Percentiles rank a stretch among this genome's conserved stretches.
Evolutionary conservation across 2,797 vertebrate genomes (phyloP).

Genomic region (Gymnocypris eckloni): DNA sequence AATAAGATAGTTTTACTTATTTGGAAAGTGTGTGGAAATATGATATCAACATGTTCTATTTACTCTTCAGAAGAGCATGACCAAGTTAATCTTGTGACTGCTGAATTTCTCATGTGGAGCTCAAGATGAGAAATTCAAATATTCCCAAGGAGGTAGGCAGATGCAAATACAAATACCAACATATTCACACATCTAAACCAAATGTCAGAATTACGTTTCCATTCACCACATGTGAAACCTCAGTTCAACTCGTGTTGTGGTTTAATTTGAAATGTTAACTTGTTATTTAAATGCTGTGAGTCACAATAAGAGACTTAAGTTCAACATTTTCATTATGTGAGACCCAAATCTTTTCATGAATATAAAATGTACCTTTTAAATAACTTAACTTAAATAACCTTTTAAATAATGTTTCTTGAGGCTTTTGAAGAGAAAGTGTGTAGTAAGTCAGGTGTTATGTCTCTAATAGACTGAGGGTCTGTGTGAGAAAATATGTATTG

Average conservation of each 20-base stretch:
- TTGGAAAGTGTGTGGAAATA: background rate
- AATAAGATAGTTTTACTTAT: background rate
- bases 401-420: no score
- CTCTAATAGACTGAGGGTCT: no score
- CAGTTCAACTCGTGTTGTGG: no score
- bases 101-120: background rate
- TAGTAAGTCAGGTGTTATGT: background rate
- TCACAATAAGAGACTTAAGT: background rate
- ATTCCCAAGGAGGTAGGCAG: background rate
- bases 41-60: background rate
- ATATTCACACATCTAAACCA: conserved; percentile 11
- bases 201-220: background rate
- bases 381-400: background rate
- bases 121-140: background rate
- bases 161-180: background rate
- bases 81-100: background rate
- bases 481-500: background rate
- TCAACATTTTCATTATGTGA: background rate
- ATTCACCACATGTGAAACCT: conserved; percentile 18
- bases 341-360: background rate
- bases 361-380: background rate
- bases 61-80: background rate
- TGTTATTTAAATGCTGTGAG: background rate
- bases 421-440: background rate
- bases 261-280: background rate